Conservation (phyloP, 2,797 vertebrate species). For the Sebastes oblongus region DNA sequence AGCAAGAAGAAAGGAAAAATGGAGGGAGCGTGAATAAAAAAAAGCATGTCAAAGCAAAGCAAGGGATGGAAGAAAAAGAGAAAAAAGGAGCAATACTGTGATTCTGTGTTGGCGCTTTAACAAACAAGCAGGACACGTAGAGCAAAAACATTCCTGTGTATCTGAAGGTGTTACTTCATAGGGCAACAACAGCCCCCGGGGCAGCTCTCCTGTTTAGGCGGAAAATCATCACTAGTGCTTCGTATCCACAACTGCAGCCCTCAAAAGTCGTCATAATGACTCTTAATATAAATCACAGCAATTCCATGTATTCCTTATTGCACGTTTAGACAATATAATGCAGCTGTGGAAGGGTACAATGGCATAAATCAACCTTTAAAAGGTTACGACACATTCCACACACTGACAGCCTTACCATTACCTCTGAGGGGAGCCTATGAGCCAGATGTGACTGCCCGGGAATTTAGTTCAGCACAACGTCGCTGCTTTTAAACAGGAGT, state of each 20-base stretch:
- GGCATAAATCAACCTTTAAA: slow-evolving; percentile 17
- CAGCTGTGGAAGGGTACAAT: background rate
- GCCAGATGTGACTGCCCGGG: slow-evolving; percentile 29
- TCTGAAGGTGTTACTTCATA: slow-evolving; percentile 21
- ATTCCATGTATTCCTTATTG: background rate
- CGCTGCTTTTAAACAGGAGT: background rate
- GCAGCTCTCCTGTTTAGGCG: background rate
- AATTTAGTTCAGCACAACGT: background rate
- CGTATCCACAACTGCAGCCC: slow-evolving; percentile 15
- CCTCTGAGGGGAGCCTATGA: background rate
- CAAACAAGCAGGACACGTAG: slow-evolving; percentile 29
- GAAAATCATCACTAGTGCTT: background rate
- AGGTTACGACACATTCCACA: slow-evolving; percentile 7
- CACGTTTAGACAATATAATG: background rate
- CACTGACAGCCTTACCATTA: background rate
- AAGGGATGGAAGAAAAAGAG: slow-evolving; percentile 37
- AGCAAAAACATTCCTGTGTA: slow-evolving; percentile 21
- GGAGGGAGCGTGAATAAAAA: background rate
- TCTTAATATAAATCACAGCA: background rate
- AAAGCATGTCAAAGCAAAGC: slow-evolving; percentile 24
- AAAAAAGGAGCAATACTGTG: slow-evolving; percentile 54
- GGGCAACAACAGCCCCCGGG: slow-evolving; percentile 15
- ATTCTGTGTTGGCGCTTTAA: slow-evolving; percentile 33
- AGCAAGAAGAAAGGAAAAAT: background rate
- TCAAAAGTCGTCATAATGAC: background rate